These are phyloP conservation scores for Poecile montanus DNA, from an alignment of 2,797 vertebrate genomes.

Conservation along the genomic window DNA sequence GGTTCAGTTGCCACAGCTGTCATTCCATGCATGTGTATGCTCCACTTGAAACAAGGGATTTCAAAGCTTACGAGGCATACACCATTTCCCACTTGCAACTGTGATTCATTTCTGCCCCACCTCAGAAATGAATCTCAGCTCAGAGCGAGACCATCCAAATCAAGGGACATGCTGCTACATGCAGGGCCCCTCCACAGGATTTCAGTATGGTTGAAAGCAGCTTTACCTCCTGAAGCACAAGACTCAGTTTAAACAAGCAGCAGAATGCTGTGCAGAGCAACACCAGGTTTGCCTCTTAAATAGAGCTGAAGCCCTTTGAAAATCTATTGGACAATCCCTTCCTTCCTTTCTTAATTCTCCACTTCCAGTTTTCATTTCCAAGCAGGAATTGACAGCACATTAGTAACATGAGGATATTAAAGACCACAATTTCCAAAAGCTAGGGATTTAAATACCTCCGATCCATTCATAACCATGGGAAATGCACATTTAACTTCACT, in stretches of 20 bases:
- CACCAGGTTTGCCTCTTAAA: background rate
- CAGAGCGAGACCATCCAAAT: background rate
- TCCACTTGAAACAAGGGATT: background rate
- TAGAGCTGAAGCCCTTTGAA: background rate
- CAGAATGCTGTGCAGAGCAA: background rate
- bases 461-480: background rate
- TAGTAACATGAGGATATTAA: background rate
- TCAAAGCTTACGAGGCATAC: background rate
- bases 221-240: background rate
- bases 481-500: background rate
- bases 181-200: background rate
- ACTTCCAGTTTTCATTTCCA: constrained; percentile 15
- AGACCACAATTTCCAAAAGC: background rate
- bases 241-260: background rate
- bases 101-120: background rate
- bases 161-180: background rate
- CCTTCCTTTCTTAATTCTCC: background rate
- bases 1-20: constrained; percentile 39
- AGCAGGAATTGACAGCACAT: background rate
- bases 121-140: background rate
- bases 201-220: background rate
- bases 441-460: background rate
- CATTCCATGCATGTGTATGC: background rate
- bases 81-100: background rate
- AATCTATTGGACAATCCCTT: background rate